Base-by-base conservation (phyloP, 1,140 invertebrate species). In the Conopomorpha cramerella region DNA sequence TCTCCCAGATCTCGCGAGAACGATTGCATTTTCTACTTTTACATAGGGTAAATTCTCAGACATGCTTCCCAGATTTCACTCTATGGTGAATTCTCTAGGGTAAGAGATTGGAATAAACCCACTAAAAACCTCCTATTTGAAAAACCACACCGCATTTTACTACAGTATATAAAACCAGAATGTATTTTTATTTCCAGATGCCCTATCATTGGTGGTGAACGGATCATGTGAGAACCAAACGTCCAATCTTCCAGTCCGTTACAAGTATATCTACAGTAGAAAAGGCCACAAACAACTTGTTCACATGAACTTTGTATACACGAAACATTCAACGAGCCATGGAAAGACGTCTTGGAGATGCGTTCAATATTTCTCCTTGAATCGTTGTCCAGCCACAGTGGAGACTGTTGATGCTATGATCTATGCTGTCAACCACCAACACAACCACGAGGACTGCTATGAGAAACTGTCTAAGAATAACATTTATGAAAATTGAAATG, bases 241-340 rank as follows among this genome's bases (percentile, higher is more conserved):
- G 16, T 52, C 55, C 10, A 46, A 50, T 19, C 48, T 77, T 15
- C 70, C 73, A n/a, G 53, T 56, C 7, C 53, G 67, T 17, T 79
- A 77, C 46, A 74, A 74, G 39, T 79, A 78, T 46, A 78, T 78
- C 35, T 78, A 73, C 44, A 78, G 73, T 51, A 65, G 74, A 29
- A 78, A 79, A 49, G 77, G 77, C 7, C 77, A 79, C 39, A 79
- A 78, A 57, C 77, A 79, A 42, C 53, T 79, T 44, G 74, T 79
- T 12, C 70, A 77, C 50, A 70, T 65, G 63, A 78, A 78, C 46
- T 79, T 77, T 54, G 72, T 79, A 11, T 78, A 77, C 40, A 79
- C 77, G 8, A 79, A 79, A 51, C 77, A 79, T 45, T 79, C 77
- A 2, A 79, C 77, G 3, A 77, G 65, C n/a, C 68, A 79, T 33